Evolutionary conservation across 2,888 invertebrate genomes (phyloP), one percentile per base, ranked within the genome.

Genomic region (Tipula confusa): DNA sequence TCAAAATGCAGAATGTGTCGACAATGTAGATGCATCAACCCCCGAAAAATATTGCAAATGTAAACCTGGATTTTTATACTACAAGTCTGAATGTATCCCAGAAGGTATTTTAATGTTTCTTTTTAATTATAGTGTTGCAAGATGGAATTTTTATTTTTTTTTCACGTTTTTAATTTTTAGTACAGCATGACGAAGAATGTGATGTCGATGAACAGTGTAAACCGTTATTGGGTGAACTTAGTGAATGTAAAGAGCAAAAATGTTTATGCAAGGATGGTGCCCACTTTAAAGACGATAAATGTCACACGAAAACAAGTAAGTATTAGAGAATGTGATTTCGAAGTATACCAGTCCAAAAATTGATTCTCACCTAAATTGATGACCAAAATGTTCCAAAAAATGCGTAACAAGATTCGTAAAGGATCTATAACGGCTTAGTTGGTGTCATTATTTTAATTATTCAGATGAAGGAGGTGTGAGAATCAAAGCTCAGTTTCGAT

Each of bases 161-260:
- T 83, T 64, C 2, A 15, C 15, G 9, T 11, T 24, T 5, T 31
- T n/a, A 83, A 9, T 82, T 82, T 38, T 28, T 24, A 81, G 86
- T 86, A 31, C 86, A 87, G 84, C 85, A 88, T 43, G 89, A 88
- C 0, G 89, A 89, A 3, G 87, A 87, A 79, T 89, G 89, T 43
- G 79, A 87, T 31, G 89, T 88, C n/a, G 87, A 87, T 43, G 89
- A 89, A 84, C 89, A 89, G 84, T 89, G 89, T 84, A 88, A 88
- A 79, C 89, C 89, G 0, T 86, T 89, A n/a, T 84, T 89, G 84
- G 89, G 85, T 33, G 82, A 84, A 24, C 82, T 84, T 43, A 83
- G 87, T 31, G 87, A 86, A 48, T 89, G 89, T 84, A 86, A 85
- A 36, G 86, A 88, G 9, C 86, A 87, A 24, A 88, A 88, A 85